Conservation (phyloP, 2,113 vertebrate genomes). For the Macrotus californicus region DNA sequence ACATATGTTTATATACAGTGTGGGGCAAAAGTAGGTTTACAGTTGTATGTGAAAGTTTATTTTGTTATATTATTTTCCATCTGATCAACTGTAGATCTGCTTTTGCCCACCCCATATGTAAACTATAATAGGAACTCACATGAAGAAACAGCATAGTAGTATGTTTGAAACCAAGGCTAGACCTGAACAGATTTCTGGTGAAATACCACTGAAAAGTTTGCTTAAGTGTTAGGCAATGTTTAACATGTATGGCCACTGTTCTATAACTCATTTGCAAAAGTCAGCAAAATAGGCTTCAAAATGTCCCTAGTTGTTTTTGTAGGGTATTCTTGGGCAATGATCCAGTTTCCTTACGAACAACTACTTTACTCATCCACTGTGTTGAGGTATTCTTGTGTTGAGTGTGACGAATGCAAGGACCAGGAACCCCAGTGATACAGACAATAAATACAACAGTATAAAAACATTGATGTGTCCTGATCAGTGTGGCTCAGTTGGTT, state of each 20-base stretch:
- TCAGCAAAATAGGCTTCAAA: constrained; percentile 19
- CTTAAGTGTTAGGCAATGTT: neutral
- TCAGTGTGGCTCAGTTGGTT: too few species aligned
- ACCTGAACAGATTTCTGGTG: constrained; percentile 10
- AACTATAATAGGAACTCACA: neutral
- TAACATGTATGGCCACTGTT: neutral
- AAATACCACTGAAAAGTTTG: constrained; percentile 8
- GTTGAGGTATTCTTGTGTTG: neutral
- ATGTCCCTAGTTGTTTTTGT: neutral
- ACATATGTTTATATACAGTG: neutral
- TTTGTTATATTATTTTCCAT: neutral
- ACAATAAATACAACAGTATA: constrained; percentile 3
- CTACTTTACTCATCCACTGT: constrained; percentile 1
- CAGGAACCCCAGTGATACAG: neutral
- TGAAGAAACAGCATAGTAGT: neutral
- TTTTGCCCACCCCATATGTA: neutral
- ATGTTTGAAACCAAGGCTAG: neutral
- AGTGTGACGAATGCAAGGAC: neutral
- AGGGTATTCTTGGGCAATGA: neutral
- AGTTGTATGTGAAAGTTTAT: neutral
- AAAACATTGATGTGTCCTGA: neutral
- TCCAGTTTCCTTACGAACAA: neutral
- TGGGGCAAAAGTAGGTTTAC: neutral
- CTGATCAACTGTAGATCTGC: too few species aligned
- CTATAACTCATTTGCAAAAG: neutral